phyloP scores from a whole-genome alignment of 2,888 invertebrate species.

The Amphipoea lucens region DNA sequence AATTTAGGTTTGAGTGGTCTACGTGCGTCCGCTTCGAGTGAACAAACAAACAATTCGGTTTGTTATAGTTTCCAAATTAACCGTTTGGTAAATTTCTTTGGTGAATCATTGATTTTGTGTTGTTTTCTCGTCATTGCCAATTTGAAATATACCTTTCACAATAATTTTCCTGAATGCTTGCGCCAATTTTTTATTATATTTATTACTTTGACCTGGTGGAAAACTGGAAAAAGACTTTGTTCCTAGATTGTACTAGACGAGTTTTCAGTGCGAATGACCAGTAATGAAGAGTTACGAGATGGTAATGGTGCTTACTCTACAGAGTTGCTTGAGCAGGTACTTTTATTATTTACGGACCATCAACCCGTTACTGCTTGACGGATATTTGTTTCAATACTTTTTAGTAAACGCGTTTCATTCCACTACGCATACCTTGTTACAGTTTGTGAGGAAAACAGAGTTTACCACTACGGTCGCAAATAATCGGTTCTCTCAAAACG shows the following conservation, averaged over 20 bases:
- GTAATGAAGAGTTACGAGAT: slow-evolving; percentile 3
- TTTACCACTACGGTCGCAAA: neutral
- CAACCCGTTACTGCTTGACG: neutral
- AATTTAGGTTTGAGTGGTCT: slow-evolving; percentile 46
- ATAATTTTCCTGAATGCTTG: too few species aligned
- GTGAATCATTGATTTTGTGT: neutral
- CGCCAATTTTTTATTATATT: neutral
- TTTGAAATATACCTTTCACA: neutral
- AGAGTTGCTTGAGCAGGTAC: slow-evolving; percentile 13
- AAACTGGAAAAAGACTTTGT: neutral
- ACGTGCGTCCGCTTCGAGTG: slow-evolving; percentile 31
- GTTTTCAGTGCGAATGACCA: neutral
- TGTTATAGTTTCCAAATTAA: slow-evolving; percentile 29
- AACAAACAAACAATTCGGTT: slow-evolving; percentile 38
- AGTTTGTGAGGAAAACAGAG: neutral
- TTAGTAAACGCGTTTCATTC: slow-evolving; percentile 3
- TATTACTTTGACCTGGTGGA: neutral
- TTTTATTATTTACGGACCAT: slow-evolving; percentile 14
- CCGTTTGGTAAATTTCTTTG: slow-evolving; percentile 7
- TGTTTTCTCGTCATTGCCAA: neutral
- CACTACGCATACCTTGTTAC: neutral
- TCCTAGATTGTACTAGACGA: neutral
- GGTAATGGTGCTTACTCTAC: slow-evolving; percentile 3
- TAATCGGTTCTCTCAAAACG: neutral
- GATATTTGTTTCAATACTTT: slow-evolving; percentile 20